A percentile compares a stretch with the other conserved stretches of the same genome.
phyloP scores from a whole-genome alignment of 2,113 vertebrate genomes.

The Periophthalmodon schlosseri region DNA sequence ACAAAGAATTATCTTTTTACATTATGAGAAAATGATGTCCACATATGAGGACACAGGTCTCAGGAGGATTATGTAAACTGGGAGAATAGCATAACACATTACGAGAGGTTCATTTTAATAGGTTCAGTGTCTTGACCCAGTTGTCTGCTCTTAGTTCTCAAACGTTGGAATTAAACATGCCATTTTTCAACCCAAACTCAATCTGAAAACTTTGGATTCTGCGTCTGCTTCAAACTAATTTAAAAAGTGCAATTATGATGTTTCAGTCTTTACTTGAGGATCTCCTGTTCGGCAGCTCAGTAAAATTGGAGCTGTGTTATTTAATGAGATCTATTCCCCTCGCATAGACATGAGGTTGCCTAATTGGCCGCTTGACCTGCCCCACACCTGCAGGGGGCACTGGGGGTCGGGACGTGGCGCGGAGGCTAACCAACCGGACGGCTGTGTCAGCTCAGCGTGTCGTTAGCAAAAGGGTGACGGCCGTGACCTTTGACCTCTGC shows the following conservation, averaged over 20 bases:
- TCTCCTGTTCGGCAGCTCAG: slow-evolving; percentile 11
- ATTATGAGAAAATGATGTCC: too few relatives aligned
- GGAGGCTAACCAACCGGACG: not conserved
- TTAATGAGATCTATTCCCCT: slow-evolving; percentile 48
- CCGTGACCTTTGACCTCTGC: slow-evolving; percentile 25
- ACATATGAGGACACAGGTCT: too few relatives aligned
- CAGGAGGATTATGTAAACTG: too few relatives aligned
- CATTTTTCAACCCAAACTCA: not conserved
- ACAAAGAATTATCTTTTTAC: too few relatives aligned
- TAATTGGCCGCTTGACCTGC: slow-evolving; percentile 53
- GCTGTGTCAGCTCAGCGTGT: not conserved
- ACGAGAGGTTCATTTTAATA: too few relatives aligned
- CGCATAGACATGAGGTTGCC: slow-evolving; percentile 39
- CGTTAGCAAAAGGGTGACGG: not conserved
- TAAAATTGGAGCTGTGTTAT: slow-evolving; percentile 16
- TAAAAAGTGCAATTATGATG: slow-evolving; percentile 36
- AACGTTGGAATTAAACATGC: slow-evolving; percentile 12
- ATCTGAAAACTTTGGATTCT: slow-evolving; percentile 23
- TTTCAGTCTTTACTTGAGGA: not conserved
- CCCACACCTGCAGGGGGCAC: slow-evolving; percentile 40
- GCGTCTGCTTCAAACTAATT: slow-evolving; percentile 41
- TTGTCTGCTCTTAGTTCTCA: too few relatives aligned
- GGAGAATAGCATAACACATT: too few relatives aligned
- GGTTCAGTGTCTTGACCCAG: too few relatives aligned
- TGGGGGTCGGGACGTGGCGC: slow-evolving; percentile 8